Evolutionary conservation across 23 tunicate species (phyloP).

Genomic region (Ascidia mentula): DNA sequence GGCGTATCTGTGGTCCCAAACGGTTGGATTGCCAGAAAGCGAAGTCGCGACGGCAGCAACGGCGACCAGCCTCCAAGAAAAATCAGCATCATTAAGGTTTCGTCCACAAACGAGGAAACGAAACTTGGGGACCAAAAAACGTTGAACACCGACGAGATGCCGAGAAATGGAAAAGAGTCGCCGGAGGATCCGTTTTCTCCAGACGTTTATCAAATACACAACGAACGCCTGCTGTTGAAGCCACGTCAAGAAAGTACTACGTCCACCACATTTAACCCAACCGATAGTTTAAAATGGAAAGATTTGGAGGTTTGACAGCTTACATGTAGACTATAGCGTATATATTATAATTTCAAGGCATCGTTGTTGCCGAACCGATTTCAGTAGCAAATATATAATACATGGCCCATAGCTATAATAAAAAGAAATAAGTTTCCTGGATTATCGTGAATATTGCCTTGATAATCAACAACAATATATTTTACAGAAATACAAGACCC

Average conservation of each 20-base stretch:
- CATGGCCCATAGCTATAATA: no score
- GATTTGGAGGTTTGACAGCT: not conserved
- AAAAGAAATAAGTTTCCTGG: no score
- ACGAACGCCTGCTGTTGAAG: constrained; percentile 3
- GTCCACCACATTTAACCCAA: not conserved
- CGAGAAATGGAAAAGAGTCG: not conserved
- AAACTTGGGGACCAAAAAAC: not conserved
- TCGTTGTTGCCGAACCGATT: no score
- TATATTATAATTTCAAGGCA: no score
- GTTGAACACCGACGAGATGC: not conserved
- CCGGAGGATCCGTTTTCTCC: not conserved
- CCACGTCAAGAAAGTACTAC: not conserved
- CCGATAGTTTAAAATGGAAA: not conserved
- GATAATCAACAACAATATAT: no score
- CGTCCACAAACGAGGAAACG: not conserved
- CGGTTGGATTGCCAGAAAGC: not conserved
- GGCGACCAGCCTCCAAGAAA: not conserved
- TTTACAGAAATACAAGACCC: not conserved
- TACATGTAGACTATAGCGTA: no score
- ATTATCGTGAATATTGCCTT: no score
- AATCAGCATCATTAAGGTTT: not conserved
- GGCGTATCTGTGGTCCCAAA: not conserved
- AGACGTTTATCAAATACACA: not conserved
- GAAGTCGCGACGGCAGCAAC: not conserved
- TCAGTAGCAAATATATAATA: no score